Conservation (phyloP, 1,140 invertebrate species). For the Ips typographus region DNA sequence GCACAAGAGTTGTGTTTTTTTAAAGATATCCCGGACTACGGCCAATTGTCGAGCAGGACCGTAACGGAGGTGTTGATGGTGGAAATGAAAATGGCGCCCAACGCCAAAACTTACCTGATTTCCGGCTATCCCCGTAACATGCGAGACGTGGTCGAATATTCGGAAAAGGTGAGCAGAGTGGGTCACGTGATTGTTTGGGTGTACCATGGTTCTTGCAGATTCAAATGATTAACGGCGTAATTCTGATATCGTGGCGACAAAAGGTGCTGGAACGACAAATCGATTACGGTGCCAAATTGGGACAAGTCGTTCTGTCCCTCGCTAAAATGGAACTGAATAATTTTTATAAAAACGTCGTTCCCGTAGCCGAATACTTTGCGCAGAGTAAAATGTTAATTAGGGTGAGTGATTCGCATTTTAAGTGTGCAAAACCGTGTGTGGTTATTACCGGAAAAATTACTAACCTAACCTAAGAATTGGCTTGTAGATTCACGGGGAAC, state of each 20-base stretch:
- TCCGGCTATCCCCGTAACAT: conserved; percentile 94
- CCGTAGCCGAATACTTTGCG: conserved; percentile 86
- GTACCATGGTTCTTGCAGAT: no score
- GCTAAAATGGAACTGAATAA: conserved; percentile 85
- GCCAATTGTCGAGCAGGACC: conserved; percentile 78
- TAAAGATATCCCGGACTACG: conserved; percentile 82
- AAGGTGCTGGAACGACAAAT: conserved; percentile 83
- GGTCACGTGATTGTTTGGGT: no score
- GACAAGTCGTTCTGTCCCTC: conserved; percentile 80
- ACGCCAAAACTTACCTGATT: conserved; percentile 89
- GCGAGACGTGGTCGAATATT: conserved; percentile 87
- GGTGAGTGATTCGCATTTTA: conserved; percentile 70
- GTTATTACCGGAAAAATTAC: not conserved
- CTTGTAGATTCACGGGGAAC: conserved; percentile 76
- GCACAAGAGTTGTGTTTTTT: no score
- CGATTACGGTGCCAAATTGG: conserved; percentile 83
- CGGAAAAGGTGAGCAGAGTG: conserved; percentile 72
- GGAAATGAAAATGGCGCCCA: conserved; percentile 89
- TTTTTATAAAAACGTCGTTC: conserved; percentile 86
- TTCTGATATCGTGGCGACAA: conserved; percentile 83
- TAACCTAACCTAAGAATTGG: not conserved
- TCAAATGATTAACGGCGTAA: conserved; percentile 80
- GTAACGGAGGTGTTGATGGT: conserved; percentile 88
- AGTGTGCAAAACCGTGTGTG: no score
- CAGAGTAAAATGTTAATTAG: conserved; percentile 79